Percentiles rank a stretch among this genome's conserved stretches.
These are phyloP conservation scores for Thymelicus lineola DNA, from an alignment of 2,888 invertebrate genomes.

Conservation along the genomic window DNA sequence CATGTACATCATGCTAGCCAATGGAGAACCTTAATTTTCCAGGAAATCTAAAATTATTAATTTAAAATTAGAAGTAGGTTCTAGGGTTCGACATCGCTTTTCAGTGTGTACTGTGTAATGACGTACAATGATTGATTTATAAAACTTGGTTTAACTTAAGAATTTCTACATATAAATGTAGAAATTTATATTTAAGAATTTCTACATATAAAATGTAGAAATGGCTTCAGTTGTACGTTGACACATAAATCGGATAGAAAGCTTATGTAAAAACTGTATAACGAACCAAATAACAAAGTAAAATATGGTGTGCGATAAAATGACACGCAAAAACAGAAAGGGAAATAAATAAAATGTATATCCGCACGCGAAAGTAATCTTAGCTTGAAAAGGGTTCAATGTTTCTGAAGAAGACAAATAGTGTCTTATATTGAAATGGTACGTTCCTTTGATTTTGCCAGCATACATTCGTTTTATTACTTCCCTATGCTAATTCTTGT, in stretches of 20 bases:
- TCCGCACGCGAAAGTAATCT: constrained; percentile 35
- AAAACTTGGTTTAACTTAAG: too few species aligned
- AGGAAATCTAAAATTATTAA: too few species aligned
- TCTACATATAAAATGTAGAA: too few species aligned
- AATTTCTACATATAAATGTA: too few species aligned
- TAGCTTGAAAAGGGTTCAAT: constrained; percentile 53
- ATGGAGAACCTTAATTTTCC: too few species aligned
- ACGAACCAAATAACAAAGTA: constrained; percentile 16
- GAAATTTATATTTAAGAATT: too few species aligned
- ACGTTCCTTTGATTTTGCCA: constrained; percentile 55
- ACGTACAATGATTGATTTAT: too few species aligned
- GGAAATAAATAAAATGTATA: constrained; percentile 45
- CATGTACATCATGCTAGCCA: too few species aligned
- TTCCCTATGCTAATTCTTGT: constrained; percentile 56
- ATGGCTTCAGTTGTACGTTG: too few species aligned
- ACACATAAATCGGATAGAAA: background rate
- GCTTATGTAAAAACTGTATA: constrained; percentile 4
- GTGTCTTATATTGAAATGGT: constrained; percentile 61
- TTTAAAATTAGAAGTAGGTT: too few species aligned
- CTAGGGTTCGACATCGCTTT: too few species aligned
- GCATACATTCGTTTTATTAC: constrained; percentile 59
- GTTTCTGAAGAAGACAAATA: constrained; percentile 59
- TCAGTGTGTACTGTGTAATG: too few species aligned
- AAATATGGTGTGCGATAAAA: constrained; percentile 27
- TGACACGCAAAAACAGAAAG: constrained; percentile 23